phyloP scores from a whole-genome alignment of 2,797 vertebrate species.

The Propithecus deckenii region DNA sequence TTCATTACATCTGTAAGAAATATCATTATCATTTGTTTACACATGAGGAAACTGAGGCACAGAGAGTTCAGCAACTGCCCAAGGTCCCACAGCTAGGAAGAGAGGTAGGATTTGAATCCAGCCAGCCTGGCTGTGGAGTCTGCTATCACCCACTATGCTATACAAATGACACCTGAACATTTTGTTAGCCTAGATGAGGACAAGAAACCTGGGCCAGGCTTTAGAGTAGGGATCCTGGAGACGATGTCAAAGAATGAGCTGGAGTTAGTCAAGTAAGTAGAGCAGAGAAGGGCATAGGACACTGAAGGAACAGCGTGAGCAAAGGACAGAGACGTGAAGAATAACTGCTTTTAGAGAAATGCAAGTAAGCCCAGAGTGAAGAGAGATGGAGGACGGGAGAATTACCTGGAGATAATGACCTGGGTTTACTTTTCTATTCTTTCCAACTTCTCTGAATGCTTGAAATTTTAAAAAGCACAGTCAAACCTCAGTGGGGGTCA shows the following conservation, averaged over 20 bases:
- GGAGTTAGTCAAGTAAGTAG: not conserved
- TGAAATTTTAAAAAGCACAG: not conserved
- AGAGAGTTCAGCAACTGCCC: not conserved
- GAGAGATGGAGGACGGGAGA: not conserved
- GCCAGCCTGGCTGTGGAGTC: not conserved
- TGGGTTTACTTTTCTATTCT: not conserved
- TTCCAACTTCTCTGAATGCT: not conserved
- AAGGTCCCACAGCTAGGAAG: not conserved
- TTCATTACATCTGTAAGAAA: not conserved
- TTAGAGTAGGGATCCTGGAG: not conserved
- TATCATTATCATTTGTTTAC: not conserved
- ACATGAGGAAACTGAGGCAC: not conserved
- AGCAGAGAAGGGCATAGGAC: not conserved
- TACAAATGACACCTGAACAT: not conserved
- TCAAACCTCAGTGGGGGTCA: not conserved
- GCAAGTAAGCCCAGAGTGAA: not conserved
- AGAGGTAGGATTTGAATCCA: not conserved
- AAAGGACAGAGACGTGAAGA: not conserved
- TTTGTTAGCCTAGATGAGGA: not conserved
- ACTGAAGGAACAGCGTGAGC: not conserved
- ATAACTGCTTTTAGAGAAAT: not conserved
- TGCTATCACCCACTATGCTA: not conserved
- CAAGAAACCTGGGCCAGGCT: not conserved
- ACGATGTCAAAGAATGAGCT: not conserved
- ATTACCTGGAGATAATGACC: not conserved